These are phyloP conservation scores for Lynx canadensis DNA, from an alignment of 2,113 vertebrate species.

Conservation along the genomic window DNA sequence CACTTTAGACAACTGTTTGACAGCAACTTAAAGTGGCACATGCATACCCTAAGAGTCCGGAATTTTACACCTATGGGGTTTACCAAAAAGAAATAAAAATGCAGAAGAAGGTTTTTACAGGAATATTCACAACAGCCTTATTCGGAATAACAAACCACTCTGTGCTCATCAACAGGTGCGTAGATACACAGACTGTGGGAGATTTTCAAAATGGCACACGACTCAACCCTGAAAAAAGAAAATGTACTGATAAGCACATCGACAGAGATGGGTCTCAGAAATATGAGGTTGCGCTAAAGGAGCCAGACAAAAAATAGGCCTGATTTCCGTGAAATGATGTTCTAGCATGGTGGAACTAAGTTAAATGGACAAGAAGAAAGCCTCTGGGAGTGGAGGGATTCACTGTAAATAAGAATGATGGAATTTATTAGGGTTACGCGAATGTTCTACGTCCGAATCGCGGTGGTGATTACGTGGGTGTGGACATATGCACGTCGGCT, in stretches of 20 bases:
- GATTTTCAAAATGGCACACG: not conserved
- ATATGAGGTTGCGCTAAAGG: not conserved
- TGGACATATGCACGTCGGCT: not conserved
- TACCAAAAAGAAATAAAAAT: not conserved
- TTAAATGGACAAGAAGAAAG: accelerated
- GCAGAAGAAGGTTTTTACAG: not conserved
- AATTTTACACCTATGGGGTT: not conserved
- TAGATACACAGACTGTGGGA: not conserved
- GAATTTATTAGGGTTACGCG: not conserved
- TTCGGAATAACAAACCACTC: not conserved
- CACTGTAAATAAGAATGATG: not conserved
- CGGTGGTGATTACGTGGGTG: accelerated
- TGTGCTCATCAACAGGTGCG: accelerated
- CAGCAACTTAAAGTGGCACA: not conserved
- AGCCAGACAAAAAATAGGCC: too few species aligned
- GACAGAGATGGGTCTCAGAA: not conserved
- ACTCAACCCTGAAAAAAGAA: not conserved
- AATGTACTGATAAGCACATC: not conserved
- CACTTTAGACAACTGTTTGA: not conserved
- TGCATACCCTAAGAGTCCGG: accelerated
- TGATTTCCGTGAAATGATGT: not conserved
- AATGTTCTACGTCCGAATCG: not conserved
- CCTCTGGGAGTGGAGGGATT: not conserved
- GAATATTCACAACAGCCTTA: not conserved
- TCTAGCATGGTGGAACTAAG: not conserved